These are phyloP conservation scores for Urocitellus parryii DNA, from an alignment of 2,113 vertebrate species.

Conservation along the genomic window DNA sequence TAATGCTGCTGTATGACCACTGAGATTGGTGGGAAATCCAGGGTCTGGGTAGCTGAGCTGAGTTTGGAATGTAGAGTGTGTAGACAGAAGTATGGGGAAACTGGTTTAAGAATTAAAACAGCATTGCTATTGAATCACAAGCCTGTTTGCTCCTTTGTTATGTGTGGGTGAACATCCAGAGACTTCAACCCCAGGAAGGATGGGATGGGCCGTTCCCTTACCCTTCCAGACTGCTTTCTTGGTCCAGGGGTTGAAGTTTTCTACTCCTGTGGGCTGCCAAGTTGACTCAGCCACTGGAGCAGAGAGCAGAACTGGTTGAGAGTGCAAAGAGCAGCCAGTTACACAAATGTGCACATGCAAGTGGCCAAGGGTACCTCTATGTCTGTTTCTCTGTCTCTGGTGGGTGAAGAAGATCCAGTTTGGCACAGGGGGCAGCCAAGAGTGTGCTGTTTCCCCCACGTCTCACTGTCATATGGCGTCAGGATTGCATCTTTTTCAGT, in stretches of 20 bases:
- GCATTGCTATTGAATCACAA: not conserved
- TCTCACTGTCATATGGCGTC: not conserved
- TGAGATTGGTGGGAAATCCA: not conserved
- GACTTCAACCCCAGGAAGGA: not conserved
- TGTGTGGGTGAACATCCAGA: not conserved
- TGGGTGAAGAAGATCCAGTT: not conserved
- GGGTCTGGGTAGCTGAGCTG: not conserved
- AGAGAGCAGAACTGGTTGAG: not conserved
- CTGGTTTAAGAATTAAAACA: not conserved
- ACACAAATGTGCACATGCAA: not conserved
- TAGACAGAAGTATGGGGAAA: not conserved
- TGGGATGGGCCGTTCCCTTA: not conserved
- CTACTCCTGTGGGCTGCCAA: not conserved
- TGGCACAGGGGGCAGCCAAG: not conserved
- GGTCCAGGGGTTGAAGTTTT: constrained; percentile 52
- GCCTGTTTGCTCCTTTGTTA: not conserved
- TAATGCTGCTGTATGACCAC: not conserved
- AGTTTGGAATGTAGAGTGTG: not conserved
- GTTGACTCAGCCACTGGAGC: not conserved
- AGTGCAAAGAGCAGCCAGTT: constrained; percentile 13
- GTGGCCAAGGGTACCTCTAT: not conserved
- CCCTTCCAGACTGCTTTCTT: not conserved
- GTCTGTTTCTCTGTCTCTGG: not conserved
- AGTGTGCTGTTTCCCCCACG: not conserved
- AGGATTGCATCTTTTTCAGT: not conserved